Evolutionary conservation across 1,140 invertebrate species (phyloP).

Genomic region (Triops longicaudatus): DNA sequence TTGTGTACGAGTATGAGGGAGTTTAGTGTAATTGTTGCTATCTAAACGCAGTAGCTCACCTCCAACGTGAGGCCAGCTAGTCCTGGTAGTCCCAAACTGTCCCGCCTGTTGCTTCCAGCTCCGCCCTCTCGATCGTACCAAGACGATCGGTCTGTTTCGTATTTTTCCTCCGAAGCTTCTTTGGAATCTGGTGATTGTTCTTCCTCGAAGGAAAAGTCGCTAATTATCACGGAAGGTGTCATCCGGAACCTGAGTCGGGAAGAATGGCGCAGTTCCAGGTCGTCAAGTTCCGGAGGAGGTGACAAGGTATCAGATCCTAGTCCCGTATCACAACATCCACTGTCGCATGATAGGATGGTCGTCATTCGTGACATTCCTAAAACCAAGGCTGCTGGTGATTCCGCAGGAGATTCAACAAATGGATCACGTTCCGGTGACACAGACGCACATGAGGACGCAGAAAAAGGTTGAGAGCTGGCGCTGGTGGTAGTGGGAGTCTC

Average conservation of each 20-base stretch:
- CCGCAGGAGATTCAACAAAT: background rate
- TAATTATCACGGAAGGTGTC: background rate
- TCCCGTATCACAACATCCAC: background rate
- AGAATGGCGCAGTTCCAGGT: background rate
- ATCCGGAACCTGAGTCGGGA: background rate
- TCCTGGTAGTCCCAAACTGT: background rate
- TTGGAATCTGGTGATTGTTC: background rate
- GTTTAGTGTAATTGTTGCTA: too few species aligned
- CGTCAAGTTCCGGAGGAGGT: background rate
- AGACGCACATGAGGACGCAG: background rate
- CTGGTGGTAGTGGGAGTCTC: background rate
- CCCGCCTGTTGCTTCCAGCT: background rate
- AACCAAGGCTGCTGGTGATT: background rate
- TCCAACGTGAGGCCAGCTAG: background rate
- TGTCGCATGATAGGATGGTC: background rate
- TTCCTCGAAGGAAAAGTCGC: background rate
- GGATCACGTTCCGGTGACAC: background rate
- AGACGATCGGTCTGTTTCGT: background rate
- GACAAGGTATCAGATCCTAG: background rate
- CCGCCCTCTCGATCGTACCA: background rate
- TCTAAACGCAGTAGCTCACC: background rate
- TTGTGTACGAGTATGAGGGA: too few species aligned
- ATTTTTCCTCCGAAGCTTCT: background rate
- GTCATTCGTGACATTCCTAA: background rate
- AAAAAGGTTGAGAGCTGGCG: too few species aligned